A percentile compares a stretch with the other conserved stretches of the same genome.
Conservation (phyloP, 2,113 vertebrate species). For the Nothobranchius kuhntae region DNA sequence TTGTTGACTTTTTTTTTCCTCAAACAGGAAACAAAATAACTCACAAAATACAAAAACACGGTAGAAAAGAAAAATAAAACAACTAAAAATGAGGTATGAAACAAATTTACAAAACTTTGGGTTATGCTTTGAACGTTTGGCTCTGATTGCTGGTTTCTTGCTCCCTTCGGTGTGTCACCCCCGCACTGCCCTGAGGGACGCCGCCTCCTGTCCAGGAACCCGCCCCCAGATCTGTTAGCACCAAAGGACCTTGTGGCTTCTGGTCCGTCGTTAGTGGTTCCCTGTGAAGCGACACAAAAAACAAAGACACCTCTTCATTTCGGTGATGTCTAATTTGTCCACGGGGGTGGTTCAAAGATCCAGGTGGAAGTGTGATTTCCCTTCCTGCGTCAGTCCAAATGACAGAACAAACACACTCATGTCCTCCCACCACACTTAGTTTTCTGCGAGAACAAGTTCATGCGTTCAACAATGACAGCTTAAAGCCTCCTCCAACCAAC, state of each 20-base stretch:
- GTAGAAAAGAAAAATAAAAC: constrained; percentile 76
- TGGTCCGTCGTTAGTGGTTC: constrained; percentile 64
- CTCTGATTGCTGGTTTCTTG: constrained; percentile 27
- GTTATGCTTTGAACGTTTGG: constrained; percentile 60
- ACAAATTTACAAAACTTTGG: constrained; percentile 81
- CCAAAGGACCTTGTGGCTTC: constrained; percentile 53
- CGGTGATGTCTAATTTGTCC: background rate
- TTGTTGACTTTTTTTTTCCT: constrained; percentile 29
- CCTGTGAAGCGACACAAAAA: constrained; percentile 56
- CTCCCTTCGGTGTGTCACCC: constrained; percentile 26
- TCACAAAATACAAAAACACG: constrained; percentile 69
- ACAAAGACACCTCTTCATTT: background rate
- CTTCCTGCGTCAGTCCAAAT: constrained; percentile 50
- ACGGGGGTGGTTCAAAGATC: constrained; percentile 1
- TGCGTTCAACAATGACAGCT: constrained; percentile 44
- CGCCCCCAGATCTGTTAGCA: constrained; percentile 65
- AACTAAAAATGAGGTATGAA: constrained; percentile 94
- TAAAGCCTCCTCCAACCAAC: constrained; percentile 42
- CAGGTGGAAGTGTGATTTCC: constrained; percentile 20
- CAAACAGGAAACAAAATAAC: constrained; percentile 39
- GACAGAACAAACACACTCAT: constrained; percentile 50
- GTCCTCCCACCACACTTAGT: constrained; percentile 18
- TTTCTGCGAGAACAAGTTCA: constrained; percentile 13
- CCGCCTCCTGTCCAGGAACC: constrained; percentile 27
- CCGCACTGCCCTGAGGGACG: constrained; percentile 15